These are phyloP conservation scores for Molorchus minor DNA, from an alignment of 2,888 invertebrate genomes.

Conservation along the genomic window DNA sequence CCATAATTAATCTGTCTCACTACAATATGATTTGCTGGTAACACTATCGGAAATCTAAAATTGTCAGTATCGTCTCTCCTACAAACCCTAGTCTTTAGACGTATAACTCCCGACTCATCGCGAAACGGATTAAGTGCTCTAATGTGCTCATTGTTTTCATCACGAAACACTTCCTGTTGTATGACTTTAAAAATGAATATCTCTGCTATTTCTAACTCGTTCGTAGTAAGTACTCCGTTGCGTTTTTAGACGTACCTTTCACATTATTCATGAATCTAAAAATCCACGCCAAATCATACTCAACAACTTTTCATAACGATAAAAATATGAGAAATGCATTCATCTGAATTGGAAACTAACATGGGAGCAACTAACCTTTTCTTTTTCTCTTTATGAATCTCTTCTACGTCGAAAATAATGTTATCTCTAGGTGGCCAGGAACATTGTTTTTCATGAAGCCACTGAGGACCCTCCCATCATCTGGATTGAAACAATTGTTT, in stretches of 20 bases:
- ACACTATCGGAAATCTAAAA: conserved; percentile 28
- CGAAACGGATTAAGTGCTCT: conserved; percentile 1
- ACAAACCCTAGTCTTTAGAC: conserved; percentile 2
- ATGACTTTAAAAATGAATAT: neutral
- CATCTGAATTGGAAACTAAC: neutral
- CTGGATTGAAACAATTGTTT: conserved; percentile 41
- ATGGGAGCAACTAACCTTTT: neutral
- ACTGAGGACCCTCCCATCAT: conserved; percentile 55
- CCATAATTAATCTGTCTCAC: conserved; percentile 15
- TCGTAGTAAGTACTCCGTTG: neutral
- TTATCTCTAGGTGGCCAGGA: no score
- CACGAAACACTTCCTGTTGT: neutral
- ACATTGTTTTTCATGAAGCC: no score
- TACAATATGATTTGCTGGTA: conserved; percentile 24
- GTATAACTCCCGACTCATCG: conserved; percentile 1
- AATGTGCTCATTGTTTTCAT: conserved; percentile 1
- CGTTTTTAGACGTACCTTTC: no score
- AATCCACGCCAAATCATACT: neutral
- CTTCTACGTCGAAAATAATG: neutral
- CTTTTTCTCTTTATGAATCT: neutral
- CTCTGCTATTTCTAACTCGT: neutral
- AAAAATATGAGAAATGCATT: neutral
- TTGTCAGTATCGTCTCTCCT: conserved; percentile 18
- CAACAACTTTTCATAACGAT: neutral
- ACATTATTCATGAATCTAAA: neutral